Conservation (phyloP, 2,113 vertebrate species). For the Sarotherodon lohbergeri region DNA sequence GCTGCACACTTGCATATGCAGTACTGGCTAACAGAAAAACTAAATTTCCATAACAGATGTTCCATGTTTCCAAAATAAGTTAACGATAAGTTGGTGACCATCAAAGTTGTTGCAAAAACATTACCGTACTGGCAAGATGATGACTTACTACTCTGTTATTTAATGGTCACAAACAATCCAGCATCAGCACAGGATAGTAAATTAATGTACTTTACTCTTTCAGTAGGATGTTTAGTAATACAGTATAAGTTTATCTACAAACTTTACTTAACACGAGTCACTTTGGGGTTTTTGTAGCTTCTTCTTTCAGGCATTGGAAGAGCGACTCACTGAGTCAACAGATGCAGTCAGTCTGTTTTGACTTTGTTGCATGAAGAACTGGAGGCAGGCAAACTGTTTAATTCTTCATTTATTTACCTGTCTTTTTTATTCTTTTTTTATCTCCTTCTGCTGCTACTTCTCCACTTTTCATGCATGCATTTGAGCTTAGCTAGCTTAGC, state of each 20-base stretch:
- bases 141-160: neutral
- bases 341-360: neutral
- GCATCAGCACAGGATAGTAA: neutral
- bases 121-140: neutral
- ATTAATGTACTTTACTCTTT: neutral
- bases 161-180: neutral
- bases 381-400: neutral
- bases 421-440: neutral
- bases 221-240: neutral
- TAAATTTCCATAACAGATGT: neutral
- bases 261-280: neutral
- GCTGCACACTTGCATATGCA: neutral
- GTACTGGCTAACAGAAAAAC: neutral
- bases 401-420: accelerated
- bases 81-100: neutral
- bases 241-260: neutral
- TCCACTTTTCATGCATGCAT: neutral
- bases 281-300: neutral
- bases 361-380: neutral
- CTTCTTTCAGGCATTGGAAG: neutral
- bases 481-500: neutral
- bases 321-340: neutral
- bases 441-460: neutral
- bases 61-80: neutral
- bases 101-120: neutral